Conservation (phyloP, 2,888 invertebrate species). For the Laothoe populi region DNA sequence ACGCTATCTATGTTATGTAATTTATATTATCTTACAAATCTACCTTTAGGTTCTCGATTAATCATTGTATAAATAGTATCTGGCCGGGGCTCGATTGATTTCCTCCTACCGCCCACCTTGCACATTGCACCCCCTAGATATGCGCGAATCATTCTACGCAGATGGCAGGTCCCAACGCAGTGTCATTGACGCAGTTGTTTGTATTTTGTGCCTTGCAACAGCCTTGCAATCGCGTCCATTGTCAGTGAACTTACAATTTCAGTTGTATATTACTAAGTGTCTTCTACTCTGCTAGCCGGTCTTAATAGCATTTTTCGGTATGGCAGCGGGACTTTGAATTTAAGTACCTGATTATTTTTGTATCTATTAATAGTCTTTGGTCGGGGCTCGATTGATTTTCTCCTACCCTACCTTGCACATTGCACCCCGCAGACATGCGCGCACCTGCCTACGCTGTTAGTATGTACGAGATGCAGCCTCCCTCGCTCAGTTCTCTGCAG, state of each 20-base stretch:
- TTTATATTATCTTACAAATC: too few relatives aligned
- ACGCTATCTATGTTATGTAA: too few relatives aligned
- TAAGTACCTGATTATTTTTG: too few relatives aligned
- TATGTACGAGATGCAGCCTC: not conserved
- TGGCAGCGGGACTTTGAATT: too few relatives aligned
- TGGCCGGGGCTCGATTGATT: slow-evolving; percentile 5
- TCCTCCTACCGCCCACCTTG: not conserved
- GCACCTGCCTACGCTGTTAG: not conserved
- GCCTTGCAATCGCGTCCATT: not conserved
- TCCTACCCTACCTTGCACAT: not conserved
- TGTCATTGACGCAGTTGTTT: not conserved
- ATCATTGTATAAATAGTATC: not conserved
- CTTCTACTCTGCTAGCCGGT: too few relatives aligned
- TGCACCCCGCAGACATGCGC: not conserved
- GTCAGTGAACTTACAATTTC: too few relatives aligned
- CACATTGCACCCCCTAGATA: not conserved
- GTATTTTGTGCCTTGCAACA: not conserved
- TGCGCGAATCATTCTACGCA: not conserved
- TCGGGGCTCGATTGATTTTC: slow-evolving; percentile 10
- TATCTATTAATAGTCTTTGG: not conserved
- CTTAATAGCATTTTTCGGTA: too few relatives aligned
- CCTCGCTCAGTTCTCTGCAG: not conserved
- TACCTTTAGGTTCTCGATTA: too few relatives aligned
- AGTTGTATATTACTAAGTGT: too few relatives aligned
- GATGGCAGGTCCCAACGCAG: not conserved